Conservation (phyloP, 92 coral and sea anemone genomes). For the Nematostella vectensis region DNA sequence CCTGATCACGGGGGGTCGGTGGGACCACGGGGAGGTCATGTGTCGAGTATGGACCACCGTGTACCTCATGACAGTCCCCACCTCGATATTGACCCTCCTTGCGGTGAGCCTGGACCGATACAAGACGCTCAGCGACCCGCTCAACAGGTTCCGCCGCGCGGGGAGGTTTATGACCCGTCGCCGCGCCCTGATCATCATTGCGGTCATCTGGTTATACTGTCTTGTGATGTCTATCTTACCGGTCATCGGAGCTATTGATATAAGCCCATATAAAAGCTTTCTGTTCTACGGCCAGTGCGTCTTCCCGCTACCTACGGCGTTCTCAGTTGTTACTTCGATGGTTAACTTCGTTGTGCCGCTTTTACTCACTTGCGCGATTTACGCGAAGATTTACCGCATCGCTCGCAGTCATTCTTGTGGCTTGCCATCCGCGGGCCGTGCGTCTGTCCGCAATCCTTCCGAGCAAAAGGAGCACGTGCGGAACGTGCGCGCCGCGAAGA, state of each 20-base stretch:
- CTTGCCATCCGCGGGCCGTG: conserved; percentile 24
- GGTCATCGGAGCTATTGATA: conserved; percentile 26
- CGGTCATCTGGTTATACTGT: conserved; percentile 52
- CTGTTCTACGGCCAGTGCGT: conserved; percentile 24
- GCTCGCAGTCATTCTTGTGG: conserved; percentile 40
- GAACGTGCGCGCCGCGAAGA: conserved; percentile 62
- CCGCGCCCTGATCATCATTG: conserved; percentile 29
- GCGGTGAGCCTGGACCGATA: conserved; percentile 76
- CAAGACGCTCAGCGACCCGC: conserved; percentile 63
- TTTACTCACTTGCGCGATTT: conserved; percentile 35
- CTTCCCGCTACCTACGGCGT: conserved; percentile 29
- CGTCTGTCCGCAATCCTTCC: conserved; percentile 13
- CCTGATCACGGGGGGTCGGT: conserved; percentile 32
- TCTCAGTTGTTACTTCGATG: conserved; percentile 21
- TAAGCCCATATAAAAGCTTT: not conserved
- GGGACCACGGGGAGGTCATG: conserved; percentile 51
- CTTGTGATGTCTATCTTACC: conserved; percentile 41
- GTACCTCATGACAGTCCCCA: conserved; percentile 43
- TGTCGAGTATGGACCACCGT: conserved; percentile 48
- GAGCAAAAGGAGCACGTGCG: conserved; percentile 34
- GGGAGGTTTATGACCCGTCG: conserved; percentile 51
- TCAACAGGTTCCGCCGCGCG: conserved; percentile 39
- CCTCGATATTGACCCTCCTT: conserved; percentile 57
- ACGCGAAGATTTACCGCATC: conserved; percentile 38
- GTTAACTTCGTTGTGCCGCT: conserved; percentile 46